These are phyloP conservation scores for Argopecten irradians DNA, from an alignment of 1,140 invertebrate genomes.

Conservation along the genomic window DNA sequence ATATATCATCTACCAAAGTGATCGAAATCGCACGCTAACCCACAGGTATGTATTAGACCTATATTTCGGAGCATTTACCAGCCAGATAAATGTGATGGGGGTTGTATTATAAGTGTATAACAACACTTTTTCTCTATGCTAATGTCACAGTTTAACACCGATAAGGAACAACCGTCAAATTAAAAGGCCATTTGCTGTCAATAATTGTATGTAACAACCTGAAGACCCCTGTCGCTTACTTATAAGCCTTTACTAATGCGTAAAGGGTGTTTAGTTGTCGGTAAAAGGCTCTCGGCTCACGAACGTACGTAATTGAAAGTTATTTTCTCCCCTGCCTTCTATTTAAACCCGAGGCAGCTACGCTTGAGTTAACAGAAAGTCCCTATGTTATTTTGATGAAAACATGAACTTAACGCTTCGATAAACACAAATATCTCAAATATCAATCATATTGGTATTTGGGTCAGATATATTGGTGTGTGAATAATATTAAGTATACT, in stretches of 20 bases:
- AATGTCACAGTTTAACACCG: background rate
- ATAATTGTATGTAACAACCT: background rate
- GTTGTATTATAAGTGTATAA: background rate
- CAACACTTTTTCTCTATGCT: background rate
- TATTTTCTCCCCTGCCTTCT: background rate
- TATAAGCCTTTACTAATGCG: background rate
- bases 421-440: background rate
- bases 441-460: constrained; percentile 12
- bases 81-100: background rate
- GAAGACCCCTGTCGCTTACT: background rate
- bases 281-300: background rate
- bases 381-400: background rate
- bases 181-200: constrained; percentile 6
- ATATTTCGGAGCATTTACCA: background rate
- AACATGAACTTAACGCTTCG: background rate
- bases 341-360: background rate
- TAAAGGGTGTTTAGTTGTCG: background rate
- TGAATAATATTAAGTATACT: background rate
- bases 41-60: background rate
- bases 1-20: background rate
- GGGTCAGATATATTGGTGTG: background rate
- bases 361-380: background rate
- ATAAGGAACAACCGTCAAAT: background rate
- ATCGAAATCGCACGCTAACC: background rate
- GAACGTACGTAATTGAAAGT: constrained; percentile 11